phyloP scores from a whole-genome alignment of 2,888 invertebrate species.

The Polyommatus iphigenia region DNA sequence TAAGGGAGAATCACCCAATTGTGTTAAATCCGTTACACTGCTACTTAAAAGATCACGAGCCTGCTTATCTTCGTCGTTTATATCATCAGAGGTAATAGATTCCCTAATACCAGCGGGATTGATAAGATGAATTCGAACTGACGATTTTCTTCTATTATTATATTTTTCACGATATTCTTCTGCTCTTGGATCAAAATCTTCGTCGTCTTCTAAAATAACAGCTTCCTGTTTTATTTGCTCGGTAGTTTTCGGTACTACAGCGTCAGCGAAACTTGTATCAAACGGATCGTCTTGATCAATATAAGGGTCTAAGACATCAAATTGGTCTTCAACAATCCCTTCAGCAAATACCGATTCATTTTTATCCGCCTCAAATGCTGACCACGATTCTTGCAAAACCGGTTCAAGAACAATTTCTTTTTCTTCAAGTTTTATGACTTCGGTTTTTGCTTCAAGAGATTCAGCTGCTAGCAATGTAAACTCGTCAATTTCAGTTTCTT shows the following conservation, averaged over 20 bases:
- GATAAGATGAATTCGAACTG: constrained; percentile 82
- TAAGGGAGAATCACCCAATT: constrained; percentile 84
- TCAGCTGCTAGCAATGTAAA: constrained; percentile 89
- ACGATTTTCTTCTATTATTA: constrained; percentile 72
- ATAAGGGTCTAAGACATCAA: constrained; percentile 71
- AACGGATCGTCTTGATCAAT: constrained; percentile 88
- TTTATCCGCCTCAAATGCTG: constrained; percentile 82
- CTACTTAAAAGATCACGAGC: constrained; percentile 87
- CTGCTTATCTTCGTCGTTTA: constrained; percentile 62
- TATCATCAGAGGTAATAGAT: constrained; percentile 77
- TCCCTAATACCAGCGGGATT: constrained; percentile 82
- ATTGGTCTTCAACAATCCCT: constrained; percentile 70
- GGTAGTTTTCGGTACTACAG: constrained; percentile 81
- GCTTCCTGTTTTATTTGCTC: constrained; percentile 69
- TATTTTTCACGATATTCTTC: constrained; percentile 74
- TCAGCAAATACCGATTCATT: constrained; percentile 71
- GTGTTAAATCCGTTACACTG: constrained; percentile 87
- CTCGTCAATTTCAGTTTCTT: constrained; percentile 87
- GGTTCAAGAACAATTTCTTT: constrained; percentile 65
- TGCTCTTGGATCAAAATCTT: constrained; percentile 83
- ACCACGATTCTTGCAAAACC: constrained; percentile 81
- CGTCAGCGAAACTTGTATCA: constrained; percentile 90
- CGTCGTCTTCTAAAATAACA: constrained; percentile 70
- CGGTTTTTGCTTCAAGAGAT: constrained; percentile 82
- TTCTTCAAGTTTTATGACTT: constrained; percentile 69